These are phyloP conservation scores for Calameuta idolon DNA, from an alignment of 2,888 invertebrate genomes.

Conservation along the genomic window DNA sequence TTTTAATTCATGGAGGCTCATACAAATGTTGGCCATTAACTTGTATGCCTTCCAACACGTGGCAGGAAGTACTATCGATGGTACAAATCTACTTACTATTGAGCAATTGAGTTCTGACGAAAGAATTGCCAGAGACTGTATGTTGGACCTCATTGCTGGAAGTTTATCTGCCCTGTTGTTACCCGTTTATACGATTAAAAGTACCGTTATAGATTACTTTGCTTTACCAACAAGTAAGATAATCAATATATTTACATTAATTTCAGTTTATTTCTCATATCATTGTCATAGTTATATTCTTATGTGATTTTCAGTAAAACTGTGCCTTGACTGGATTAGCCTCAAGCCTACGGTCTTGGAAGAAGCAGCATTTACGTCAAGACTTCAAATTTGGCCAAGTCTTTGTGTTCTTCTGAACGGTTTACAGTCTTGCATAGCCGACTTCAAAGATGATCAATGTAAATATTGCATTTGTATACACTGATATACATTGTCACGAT, in stretches of 20 bases:
- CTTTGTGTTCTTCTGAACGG: constrained; percentile 80
- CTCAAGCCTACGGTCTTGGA: constrained; percentile 70
- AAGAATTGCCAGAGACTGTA: constrained; percentile 71
- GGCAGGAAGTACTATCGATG: constrained; percentile 63
- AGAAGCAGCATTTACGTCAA: constrained; percentile 70
- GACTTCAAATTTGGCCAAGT: constrained; percentile 83
- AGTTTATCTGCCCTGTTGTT: constrained; percentile 77
- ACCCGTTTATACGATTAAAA: constrained; percentile 78
- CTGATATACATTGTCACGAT: background rate
- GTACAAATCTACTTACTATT: constrained; percentile 64
- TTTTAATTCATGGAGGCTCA: constrained; percentile 79
- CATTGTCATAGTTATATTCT: constrained; percentile 5
- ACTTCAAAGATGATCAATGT: constrained; percentile 71
- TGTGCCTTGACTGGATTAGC: constrained; percentile 80
- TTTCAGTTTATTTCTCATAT: constrained; percentile 13
- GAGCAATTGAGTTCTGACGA: constrained; percentile 72
- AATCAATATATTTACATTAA: constrained; percentile 22
- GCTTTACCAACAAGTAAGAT: constrained; percentile 77
- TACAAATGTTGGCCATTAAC: constrained; percentile 83
- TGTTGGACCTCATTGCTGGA: constrained; percentile 75
- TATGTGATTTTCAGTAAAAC: constrained; percentile 72
- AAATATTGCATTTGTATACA: constrained; percentile 51
- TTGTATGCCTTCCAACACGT: constrained; percentile 78
- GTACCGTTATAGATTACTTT: constrained; percentile 74
- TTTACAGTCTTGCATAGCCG: constrained; percentile 69